These are phyloP conservation scores for Steinernema hermaphroditum DNA, from an alignment of 2,888 invertebrate species.

Conservation along the genomic window DNA sequence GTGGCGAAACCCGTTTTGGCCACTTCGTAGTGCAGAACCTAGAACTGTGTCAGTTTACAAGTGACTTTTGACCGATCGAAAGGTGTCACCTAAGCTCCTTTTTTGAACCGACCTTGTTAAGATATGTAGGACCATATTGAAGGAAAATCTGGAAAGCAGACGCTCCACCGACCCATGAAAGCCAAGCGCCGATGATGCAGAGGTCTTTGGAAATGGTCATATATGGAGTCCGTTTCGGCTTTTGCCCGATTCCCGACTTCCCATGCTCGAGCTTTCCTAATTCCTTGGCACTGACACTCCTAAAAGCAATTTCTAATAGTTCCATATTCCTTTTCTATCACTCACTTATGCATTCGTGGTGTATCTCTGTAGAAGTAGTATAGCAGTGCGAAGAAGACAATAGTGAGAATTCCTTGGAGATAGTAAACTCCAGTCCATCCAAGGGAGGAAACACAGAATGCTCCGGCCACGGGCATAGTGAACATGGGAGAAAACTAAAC, in stretches of 20 bases:
- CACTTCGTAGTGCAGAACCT: conserved; percentile 48
- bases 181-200: conserved; percentile 23
- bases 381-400: conserved; percentile 37
- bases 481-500: conserved; percentile 41
- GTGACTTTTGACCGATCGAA: not conserved
- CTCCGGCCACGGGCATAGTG: conserved; percentile 47
- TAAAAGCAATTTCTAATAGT: no score
- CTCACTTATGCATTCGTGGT: conserved; percentile 28
- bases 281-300: conserved; percentile 4
- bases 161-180: conserved; percentile 32
- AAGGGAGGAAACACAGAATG: conserved; percentile 40
- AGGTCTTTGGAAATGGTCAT: not conserved
- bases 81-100: no score
- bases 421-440: conserved; percentile 49
- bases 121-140: conserved; percentile 35
- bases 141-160: conserved; percentile 30
- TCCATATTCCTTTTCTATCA: not conserved
- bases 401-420: conserved; percentile 42
- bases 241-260: no score
- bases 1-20: conserved; percentile 47
- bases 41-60: conserved; percentile 9
- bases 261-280: not conserved
- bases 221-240: conserved; percentile 2
- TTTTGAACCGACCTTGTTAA: conserved; percentile 34
- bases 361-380: conserved; percentile 44